A percentile compares a stretch with the other conserved stretches of the same genome.
These are phyloP conservation scores for Epirrhoe tristata DNA, from an alignment of 2,888 invertebrate species.

Conservation along the genomic window DNA sequence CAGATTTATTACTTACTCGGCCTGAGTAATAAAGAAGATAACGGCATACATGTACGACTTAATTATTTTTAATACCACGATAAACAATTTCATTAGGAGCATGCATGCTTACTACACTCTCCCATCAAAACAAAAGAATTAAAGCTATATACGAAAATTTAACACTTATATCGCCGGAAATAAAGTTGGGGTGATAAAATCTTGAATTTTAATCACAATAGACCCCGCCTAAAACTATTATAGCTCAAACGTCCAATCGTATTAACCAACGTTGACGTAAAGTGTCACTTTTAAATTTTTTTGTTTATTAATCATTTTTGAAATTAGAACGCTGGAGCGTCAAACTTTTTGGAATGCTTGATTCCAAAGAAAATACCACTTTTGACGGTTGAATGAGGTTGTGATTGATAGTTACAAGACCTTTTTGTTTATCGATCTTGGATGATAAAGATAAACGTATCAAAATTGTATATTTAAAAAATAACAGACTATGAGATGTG, in stretches of 20 bases:
- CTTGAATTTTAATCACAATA: constrained; percentile 48
- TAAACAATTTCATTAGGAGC: constrained; percentile 37
- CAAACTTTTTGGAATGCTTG: constrained; percentile 37
- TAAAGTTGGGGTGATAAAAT: constrained; percentile 42
- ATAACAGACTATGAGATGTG: constrained; percentile 22
- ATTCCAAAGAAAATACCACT: constrained; percentile 42
- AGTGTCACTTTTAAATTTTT: constrained; percentile 54
- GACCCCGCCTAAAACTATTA: constrained; percentile 55
- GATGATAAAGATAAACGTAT: constrained; percentile 40
- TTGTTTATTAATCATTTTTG: constrained; percentile 58
- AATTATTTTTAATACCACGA: constrained; percentile 28
- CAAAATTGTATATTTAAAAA: constrained; percentile 19
- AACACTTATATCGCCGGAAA: constrained; percentile 46
- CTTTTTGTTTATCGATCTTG: constrained; percentile 43
- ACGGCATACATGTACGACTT: constrained; percentile 24
- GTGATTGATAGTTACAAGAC: constrained; percentile 46
- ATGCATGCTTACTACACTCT: constrained; percentile 41
- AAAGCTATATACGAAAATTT: constrained; percentile 49
- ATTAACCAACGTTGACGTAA: constrained; percentile 75
- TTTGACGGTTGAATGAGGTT: constrained; percentile 38
- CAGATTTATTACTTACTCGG: constrained; percentile 16
- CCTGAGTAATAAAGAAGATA: constrained; percentile 31
- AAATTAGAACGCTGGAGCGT: constrained; percentile 47
- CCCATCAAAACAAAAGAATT: constrained; percentile 46
- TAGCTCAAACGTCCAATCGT: constrained; percentile 81